Evolutionary conservation across 2,888 invertebrate species (phyloP), one percentile per base, ranked within the genome.

Genomic region (Bombylius discolor): DNA sequence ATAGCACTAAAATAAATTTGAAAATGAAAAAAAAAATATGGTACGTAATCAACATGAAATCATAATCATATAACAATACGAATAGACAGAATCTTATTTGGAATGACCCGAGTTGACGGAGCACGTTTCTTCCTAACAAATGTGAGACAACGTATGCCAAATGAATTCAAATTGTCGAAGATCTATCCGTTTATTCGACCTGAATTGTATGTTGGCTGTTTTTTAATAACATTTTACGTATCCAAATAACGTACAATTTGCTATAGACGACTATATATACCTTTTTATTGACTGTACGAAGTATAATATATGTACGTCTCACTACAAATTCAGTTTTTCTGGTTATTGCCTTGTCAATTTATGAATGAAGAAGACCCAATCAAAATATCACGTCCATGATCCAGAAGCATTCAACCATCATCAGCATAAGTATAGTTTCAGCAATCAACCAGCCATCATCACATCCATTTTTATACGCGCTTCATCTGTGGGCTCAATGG

Each of bases 71-170:
- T 23, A 23, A 23, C 23, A 23, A 23, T 23, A 23, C 23, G 23
- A 23, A 23, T 23, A 42, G 4, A 42, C 39, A 11, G 11, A 42
- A 42, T 11, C 39, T 7, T 36, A 36, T 8, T 36, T 42, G 49
- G 36, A 56, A 56, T 56, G 56, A 56, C 52, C 52, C 46, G 33
- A 44, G 42, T 31, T 55, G 55, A 55, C 49, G 57, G 59, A 51
- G 53, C 57, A 57, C 56, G 57, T 59, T 55, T 49, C 51, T 33
- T 47, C 52, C 53, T 55, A 56, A 55, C 57, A 57, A 59, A 59
- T 59, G 59, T 57, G 55, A 55, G 55, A 49, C 56, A 49, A 56
- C 49, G 56, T 56, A 59, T 59, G 59, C 57, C 59, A 53, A 59
- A 53, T 57, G 59, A 59, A 59, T 59, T 57, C 55, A 54, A 59